Conservation (phyloP, 2,797 vertebrate species). For the Helostoma temminkii region DNA sequence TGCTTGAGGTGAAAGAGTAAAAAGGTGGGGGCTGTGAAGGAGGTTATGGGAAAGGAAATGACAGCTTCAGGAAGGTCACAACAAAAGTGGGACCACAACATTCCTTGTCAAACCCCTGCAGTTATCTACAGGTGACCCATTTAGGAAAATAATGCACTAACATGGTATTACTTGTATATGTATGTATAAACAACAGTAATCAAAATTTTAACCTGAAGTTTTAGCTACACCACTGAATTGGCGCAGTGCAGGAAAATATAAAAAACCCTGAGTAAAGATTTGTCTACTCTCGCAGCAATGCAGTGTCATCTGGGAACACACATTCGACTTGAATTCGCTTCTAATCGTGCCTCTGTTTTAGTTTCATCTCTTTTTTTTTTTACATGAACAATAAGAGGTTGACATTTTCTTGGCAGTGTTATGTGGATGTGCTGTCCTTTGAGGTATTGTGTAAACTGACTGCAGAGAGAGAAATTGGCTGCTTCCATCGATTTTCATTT, state of each 20-base stretch:
- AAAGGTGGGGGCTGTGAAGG: not conserved
- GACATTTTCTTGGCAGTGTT: constrained; percentile 45
- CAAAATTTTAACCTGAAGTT: not conserved
- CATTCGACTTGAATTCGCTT: constrained; percentile 9
- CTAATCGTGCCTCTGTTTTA: constrained; percentile 28
- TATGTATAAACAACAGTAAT: not conserved
- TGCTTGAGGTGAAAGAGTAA: constrained; percentile 31
- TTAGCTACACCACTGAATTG: not conserved
- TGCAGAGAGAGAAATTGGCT: constrained; percentile 36
- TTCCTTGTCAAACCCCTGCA: constrained; percentile 31
- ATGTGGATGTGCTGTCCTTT: constrained; percentile 29
- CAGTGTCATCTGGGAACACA: too few species aligned
- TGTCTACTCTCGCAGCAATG: not conserved
- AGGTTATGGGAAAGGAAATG: constrained; percentile 27
- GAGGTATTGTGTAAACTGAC: constrained; percentile 55
- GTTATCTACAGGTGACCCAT: constrained; percentile 12
- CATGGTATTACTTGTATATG: constrained; percentile 5
- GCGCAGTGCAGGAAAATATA: not conserved
- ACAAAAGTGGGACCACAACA: constrained; percentile 27
- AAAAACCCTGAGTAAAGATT: too few species aligned
- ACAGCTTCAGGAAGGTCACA: constrained; percentile 30
- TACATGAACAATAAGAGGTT: constrained; percentile 23
- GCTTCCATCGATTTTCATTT: constrained; percentile 70
- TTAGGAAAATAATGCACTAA: not conserved
- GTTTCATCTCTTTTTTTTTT: constrained; percentile 32